A percentile compares a stretch with the other conserved stretches of the same genome.
phyloP scores from a whole-genome alignment of 2,113 vertebrate species.

The Tetraodon nigroviridis region DNA sequence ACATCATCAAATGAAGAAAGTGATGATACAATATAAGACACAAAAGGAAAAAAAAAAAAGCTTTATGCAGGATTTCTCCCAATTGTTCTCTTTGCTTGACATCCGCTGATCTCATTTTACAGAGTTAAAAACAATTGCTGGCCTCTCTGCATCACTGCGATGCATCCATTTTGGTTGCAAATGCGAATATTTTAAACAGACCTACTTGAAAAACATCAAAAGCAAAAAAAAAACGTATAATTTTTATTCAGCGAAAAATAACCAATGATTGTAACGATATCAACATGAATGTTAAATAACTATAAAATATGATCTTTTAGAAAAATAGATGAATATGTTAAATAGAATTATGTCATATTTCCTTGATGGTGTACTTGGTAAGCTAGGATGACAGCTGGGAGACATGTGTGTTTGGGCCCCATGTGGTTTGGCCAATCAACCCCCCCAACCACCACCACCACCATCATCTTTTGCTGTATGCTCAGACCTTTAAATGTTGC shows the following conservation, averaged over 20 bases:
- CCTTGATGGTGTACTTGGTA: conserved; percentile 26
- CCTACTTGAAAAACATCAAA: too few species aligned
- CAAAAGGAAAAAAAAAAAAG: conserved; percentile 1
- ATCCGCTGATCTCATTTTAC: conserved; percentile 29
- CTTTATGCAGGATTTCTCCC: conserved; percentile 21
- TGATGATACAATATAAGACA: conserved; percentile 10
- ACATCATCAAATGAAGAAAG: conserved; percentile 24
- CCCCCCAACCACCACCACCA: conserved; percentile 5
- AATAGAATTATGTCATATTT: background rate
- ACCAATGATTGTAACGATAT: too few species aligned
- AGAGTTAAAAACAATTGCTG: conserved; percentile 14
- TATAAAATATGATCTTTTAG: too few species aligned
- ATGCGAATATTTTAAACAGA: background rate
- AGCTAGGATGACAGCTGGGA: conserved; percentile 43
- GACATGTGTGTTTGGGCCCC: conserved; percentile 37
- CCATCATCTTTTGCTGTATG: conserved; percentile 20
- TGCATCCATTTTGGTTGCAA: background rate
- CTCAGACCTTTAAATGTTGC: conserved; percentile 60
- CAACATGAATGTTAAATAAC: too few species aligned
- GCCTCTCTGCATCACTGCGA: conserved; percentile 5
- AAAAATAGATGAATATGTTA: background rate
- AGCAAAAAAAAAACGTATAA: background rate
- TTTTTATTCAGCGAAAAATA: background rate
- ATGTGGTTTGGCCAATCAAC: conserved; percentile 18
- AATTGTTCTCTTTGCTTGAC: conserved; percentile 12